Conservation (phyloP, 2,888 invertebrate genomes). For the Antheraea yamamai region DNA sequence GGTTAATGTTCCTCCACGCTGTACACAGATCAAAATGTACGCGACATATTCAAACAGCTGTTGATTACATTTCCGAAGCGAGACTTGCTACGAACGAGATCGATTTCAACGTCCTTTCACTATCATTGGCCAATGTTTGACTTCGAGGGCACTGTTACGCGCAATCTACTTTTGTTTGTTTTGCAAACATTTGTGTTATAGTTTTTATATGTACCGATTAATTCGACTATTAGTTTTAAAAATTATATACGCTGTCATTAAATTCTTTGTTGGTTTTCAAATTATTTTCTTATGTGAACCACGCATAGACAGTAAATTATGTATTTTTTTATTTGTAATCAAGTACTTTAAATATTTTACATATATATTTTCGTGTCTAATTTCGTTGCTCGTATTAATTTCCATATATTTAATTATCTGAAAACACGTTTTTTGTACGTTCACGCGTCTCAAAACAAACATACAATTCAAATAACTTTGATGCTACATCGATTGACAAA, state of each 20-base stretch:
- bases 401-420: not conserved
- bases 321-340: not conserved
- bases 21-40: not conserved
- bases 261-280: not conserved
- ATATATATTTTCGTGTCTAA: not conserved
- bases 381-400: not conserved
- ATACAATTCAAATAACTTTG: too few relatives aligned
- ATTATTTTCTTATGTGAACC: not conserved
- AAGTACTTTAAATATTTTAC: not conserved
- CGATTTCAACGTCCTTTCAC: slow-evolving; percentile 31
- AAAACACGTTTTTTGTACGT: not conserved
- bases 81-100: slow-evolving; percentile 25
- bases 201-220: not conserved
- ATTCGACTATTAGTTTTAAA: not conserved
- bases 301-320: not conserved
- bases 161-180: slow-evolving; percentile 14
- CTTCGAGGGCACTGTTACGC: slow-evolving; percentile 8
- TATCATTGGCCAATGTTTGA: slow-evolving; percentile 25
- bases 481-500: too few relatives aligned
- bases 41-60: slow-evolving; percentile 6
- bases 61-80: slow-evolving; percentile 18
- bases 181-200: not conserved
- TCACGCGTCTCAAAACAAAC: too few relatives aligned
- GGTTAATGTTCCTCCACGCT: not conserved
- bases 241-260: not conserved